These are phyloP conservation scores for Thunnus maccoyii DNA, from an alignment of 2,113 vertebrate species.

Conservation along the genomic window DNA sequence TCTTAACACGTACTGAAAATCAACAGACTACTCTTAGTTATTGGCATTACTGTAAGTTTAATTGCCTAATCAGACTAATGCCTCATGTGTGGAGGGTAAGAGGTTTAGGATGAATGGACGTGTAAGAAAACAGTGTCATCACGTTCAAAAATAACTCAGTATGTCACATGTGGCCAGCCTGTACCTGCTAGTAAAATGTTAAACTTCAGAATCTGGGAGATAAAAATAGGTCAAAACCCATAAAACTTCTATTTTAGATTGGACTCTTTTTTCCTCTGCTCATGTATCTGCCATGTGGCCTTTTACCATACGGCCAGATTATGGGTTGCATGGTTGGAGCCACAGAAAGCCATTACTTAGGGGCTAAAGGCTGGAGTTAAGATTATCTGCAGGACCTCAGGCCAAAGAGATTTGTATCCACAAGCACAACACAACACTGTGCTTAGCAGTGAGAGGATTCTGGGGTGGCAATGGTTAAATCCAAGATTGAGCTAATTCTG, in stretches of 20 bases:
- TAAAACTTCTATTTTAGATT: conserved; percentile 54
- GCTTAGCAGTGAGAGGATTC: conserved; percentile 57
- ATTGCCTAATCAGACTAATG: conserved; percentile 31
- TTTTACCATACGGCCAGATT: conserved; percentile 73
- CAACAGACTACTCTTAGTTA: conserved; percentile 2
- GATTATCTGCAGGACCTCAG: conserved; percentile 69
- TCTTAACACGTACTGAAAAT: conserved; percentile 2
- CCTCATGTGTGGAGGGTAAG: conserved; percentile 8
- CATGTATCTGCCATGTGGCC: conserved; percentile 69
- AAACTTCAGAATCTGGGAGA: conserved; percentile 11
- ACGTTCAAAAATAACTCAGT: conserved; percentile 27
- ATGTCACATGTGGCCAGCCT: background rate
- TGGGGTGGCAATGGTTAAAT: conserved; percentile 52
- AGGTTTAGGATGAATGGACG: conserved; percentile 29
- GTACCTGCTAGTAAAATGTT: conserved; percentile 17
- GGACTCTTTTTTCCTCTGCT: conserved; percentile 30
- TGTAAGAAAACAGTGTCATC: conserved; percentile 12
- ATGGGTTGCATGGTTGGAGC: conserved; percentile 69
- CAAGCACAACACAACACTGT: conserved; percentile 46
- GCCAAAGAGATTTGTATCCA: conserved; percentile 67
- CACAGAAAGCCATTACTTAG: conserved; percentile 73
- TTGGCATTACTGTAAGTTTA: conserved; percentile 18
- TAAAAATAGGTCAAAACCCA: conserved; percentile 52
- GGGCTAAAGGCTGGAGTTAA: conserved; percentile 67
- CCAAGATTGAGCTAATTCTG: conserved; percentile 61